phyloP scores from a whole-genome alignment of 1,140 invertebrate genomes.

The Chironomus striatipennis region DNA sequence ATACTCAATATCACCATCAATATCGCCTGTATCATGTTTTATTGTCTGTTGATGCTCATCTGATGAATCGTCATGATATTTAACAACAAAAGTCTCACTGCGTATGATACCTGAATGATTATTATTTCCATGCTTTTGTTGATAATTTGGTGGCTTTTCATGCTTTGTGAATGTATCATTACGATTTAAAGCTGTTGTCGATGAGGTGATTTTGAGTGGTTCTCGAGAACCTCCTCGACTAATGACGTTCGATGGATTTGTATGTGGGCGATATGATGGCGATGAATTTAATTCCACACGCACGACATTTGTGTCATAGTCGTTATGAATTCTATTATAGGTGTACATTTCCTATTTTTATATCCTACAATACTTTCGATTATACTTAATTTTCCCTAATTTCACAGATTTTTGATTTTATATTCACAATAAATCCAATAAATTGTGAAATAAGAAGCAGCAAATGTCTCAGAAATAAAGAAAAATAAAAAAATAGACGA shows the following conservation, averaged over 20 bases:
- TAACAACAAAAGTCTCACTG: constrained; percentile 5
- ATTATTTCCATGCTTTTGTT: background rate
- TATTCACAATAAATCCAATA: background rate
- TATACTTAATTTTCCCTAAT: background rate
- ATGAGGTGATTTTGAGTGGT: constrained; percentile 11
- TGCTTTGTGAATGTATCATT: constrained; percentile 12
- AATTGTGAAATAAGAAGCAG: background rate
- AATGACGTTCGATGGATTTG: background rate
- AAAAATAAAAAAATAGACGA: constrained; percentile 7
- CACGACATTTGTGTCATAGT: constrained; percentile 12
- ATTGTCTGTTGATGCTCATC: background rate
- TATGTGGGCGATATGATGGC: constrained; percentile 4
- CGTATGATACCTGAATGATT: constrained; percentile 1
- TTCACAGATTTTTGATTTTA: background rate
- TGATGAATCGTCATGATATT: constrained; percentile 7
- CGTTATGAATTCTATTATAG: constrained; percentile 11
- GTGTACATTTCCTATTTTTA: background rate
- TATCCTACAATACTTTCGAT: background rate
- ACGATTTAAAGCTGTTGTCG: background rate
- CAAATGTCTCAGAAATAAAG: background rate
- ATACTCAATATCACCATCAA: background rate
- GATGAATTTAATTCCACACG: constrained; percentile 15
- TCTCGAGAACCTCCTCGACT: background rate
- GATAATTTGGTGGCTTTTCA: background rate
- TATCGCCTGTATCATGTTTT: background rate